These are phyloP conservation scores for Caenorhabditis zanzibari DNA, from an alignment of 2,888 invertebrate genomes.

Conservation along the genomic window DNA sequence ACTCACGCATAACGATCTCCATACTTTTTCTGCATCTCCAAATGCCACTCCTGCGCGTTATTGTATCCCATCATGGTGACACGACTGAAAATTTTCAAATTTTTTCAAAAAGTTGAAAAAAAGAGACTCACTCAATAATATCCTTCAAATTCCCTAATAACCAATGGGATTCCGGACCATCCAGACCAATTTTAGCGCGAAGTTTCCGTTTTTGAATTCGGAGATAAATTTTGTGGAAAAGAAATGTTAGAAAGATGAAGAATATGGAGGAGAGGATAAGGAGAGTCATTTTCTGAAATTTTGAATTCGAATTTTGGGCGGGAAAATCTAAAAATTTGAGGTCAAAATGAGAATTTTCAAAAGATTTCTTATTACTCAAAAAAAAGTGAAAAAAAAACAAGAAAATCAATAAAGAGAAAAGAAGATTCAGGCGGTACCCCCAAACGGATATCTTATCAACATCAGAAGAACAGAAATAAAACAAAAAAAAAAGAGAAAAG, in stretches of 20 bases:
- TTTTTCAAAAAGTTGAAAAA: not conserved
- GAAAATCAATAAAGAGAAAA: too few species aligned
- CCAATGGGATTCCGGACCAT: conserved; percentile 67
- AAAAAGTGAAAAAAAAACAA: too few species aligned
- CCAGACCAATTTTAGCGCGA: conserved; percentile 55
- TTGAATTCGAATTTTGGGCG: too few species aligned
- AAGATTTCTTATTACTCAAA: too few species aligned
- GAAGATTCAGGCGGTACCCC: too few species aligned
- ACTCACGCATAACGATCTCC: conserved; percentile 27
- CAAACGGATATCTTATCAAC: too few species aligned
- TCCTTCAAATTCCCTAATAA: conserved; percentile 66
- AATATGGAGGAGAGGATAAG: conserved; percentile 16
- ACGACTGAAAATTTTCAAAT: not conserved
- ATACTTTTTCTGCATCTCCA: conserved; percentile 4
- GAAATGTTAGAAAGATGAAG: not conserved
- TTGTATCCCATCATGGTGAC: conserved; percentile 6
- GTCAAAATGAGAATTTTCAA: too few species aligned
- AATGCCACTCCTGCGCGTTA: conserved; percentile 8
- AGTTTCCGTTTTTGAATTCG: conserved; percentile 16
- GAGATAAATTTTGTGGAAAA: not conserved
- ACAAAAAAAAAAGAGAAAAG: too few species aligned
- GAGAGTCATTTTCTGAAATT: conserved; percentile 1
- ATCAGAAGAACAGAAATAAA: too few species aligned
- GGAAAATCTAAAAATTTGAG: too few species aligned
- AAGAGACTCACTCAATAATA: conserved; percentile 58